Conservation (phyloP, 2,113 vertebrate species). For the Gorsachius goisagi region DNA sequence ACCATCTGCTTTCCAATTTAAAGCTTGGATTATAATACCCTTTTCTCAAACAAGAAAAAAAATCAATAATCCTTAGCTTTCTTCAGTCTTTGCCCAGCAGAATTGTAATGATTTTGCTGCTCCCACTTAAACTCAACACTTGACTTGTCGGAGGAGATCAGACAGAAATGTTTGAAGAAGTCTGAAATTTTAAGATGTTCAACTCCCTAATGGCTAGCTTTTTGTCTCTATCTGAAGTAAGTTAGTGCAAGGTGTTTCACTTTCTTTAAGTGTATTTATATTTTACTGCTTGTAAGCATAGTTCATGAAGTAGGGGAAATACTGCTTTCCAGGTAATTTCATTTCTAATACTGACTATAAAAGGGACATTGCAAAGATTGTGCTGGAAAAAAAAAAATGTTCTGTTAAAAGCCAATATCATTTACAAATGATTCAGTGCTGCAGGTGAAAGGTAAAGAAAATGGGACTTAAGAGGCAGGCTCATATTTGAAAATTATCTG, state of each 20-base stretch:
- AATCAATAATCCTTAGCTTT: not conserved
- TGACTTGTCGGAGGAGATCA: not conserved
- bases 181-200: not conserved
- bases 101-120: not conserved
- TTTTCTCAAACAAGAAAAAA: not conserved
- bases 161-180: not conserved
- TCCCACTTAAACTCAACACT: not conserved
- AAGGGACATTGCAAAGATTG: not conserved
- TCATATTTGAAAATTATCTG: no score
- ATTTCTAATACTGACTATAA: not conserved
- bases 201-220: not conserved
- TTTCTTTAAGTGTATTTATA: not conserved
- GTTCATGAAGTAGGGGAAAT: not conserved
- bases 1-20: not conserved
- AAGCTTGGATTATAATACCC: not conserved
- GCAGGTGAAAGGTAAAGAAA: not conserved
- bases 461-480: not conserved
- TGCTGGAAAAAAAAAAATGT: not conserved
- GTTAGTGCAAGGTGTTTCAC: not conserved
- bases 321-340: not conserved
- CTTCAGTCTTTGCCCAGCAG: not conserved
- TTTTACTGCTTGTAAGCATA: not conserved
- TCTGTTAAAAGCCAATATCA: not conserved
- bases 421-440: not conserved
- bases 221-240: not conserved